Evolutionary conservation across 1,140 invertebrate genomes (phyloP).

Genomic region (roundworm (Caenorhabditis elegans)): DNA sequence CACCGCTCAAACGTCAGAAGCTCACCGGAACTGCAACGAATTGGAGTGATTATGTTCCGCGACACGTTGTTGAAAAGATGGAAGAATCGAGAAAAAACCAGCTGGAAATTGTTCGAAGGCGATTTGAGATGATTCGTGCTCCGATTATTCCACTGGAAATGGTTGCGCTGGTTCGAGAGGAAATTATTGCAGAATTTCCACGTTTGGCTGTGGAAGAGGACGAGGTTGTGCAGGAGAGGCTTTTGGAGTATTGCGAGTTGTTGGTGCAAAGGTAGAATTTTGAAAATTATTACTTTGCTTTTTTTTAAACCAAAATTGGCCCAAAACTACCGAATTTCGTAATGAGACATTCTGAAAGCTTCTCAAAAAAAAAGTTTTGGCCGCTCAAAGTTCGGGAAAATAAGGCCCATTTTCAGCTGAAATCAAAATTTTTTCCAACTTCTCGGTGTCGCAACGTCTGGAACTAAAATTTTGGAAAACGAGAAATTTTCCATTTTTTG

Average conservation of each 20-base stretch:
- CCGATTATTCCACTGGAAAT: neutral
- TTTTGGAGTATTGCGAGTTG: neutral
- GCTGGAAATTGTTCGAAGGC: neutral
- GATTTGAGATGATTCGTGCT: neutral
- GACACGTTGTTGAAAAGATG: constrained; percentile 8
- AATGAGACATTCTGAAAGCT: no score
- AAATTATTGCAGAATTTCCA: neutral
- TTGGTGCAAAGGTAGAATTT: neutral
- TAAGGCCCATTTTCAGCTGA: no score
- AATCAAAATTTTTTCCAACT: no score
- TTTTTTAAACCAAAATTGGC: neutral
- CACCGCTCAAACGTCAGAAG: constrained; percentile 34
- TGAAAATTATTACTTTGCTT: neutral
- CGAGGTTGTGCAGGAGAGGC: neutral
- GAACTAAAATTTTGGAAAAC: no score
- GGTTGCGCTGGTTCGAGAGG: constrained; percentile 1
- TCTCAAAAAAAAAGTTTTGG: no score
- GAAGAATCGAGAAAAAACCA: neutral
- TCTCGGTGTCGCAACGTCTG: no score
- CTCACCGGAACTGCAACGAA: neutral
- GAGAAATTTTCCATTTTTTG: no score
- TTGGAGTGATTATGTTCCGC: neutral
- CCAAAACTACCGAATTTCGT: neutral
- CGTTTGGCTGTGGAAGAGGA: neutral
- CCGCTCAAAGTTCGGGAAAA: no score